These are phyloP conservation scores for Syndactyla subalaris DNA, from an alignment of 2,797 vertebrate genomes.

Conservation along the genomic window DNA sequence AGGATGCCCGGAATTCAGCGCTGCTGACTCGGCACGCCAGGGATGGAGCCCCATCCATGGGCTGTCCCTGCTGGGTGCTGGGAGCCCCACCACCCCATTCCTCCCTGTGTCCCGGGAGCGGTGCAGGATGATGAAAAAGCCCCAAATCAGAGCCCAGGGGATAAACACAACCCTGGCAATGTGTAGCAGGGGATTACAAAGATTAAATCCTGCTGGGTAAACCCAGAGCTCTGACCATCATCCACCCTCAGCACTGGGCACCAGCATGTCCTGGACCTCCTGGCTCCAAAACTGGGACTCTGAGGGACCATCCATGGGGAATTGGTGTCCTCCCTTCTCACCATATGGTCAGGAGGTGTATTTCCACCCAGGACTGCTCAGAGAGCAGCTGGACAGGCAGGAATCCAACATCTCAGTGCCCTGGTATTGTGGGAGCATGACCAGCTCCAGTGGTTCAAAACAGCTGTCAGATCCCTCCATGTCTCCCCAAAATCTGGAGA, in stretches of 20 bases:
- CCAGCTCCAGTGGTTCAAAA: rapidly evolving
- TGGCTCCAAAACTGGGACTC: rapidly evolving
- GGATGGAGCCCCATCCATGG: rapidly evolving
- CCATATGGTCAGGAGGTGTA: rapidly evolving
- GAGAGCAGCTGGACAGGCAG: background rate
- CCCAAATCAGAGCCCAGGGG: background rate
- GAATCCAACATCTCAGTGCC: background rate
- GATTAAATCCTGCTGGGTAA: background rate
- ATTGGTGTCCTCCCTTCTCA: background rate
- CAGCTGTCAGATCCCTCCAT: background rate
- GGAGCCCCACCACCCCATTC: background rate
- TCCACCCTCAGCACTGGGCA: rapidly evolving
- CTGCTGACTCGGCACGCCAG: background rate
- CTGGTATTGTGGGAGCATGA: background rate
- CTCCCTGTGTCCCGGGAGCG: background rate
- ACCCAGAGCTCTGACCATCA: background rate
- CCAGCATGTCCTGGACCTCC: background rate
- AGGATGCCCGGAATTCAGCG: background rate
- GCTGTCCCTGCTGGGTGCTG: rapidly evolving
- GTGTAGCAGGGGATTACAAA: background rate
- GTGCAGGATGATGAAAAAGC: background rate
- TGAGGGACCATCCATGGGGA: rapidly evolving
- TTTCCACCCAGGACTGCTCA: background rate
- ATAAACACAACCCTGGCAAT: background rate
- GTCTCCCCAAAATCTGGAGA: background rate